Base-by-base conservation (phyloP, 2,888 invertebrate genomes). In the Gibbula magus region DNA sequence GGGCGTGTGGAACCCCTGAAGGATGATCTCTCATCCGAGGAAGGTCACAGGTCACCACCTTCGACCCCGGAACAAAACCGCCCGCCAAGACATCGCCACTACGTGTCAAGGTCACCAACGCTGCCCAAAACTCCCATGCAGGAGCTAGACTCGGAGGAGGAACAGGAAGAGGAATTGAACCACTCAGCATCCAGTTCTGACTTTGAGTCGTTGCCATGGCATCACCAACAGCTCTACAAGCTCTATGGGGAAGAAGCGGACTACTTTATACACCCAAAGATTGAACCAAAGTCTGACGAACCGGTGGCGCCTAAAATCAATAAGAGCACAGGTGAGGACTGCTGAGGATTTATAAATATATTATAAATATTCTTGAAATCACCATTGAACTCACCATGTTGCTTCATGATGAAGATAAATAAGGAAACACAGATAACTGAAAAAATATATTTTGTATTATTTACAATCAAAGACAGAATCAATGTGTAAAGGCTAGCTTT, bases 181-280 rank as follows among this genome's bases (percentile, higher is more conserved):
- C 25, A 53, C 51, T 32, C 56, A 22, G 61, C 13, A 39, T 22
- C 32, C 16, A 39, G 35, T 29, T 16, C 52, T 54, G 67, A 52
- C n/a, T 66, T 29, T 13, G 81, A 66, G 25, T 51, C 80, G 39
- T 66, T 82, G 54, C 85, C 87, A 20, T 87, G 87, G 87, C 88
- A 88, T 74, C 88, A 88, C 39, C 86, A 86, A 25, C 90, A 91
- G 83, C 86, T 91, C 4, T 91, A 90, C 82, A 82, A 86, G 54
- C 83, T 91, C 77, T 91, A 91, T 77, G 92, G 92, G 3, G 84
- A 86, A 22, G 85, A 88, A 20, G 91, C 91, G 0, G 89, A 91
- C 85, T 87, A 90, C 83, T 91, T 90, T 82, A 85, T 91, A 8
- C 88, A 91, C 75, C 90, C 91, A 0, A 89, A 89, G 79, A 87